These are phyloP conservation scores for Scortum barcoo DNA, from an alignment of 2,113 vertebrate genomes.

Conservation along the genomic window DNA sequence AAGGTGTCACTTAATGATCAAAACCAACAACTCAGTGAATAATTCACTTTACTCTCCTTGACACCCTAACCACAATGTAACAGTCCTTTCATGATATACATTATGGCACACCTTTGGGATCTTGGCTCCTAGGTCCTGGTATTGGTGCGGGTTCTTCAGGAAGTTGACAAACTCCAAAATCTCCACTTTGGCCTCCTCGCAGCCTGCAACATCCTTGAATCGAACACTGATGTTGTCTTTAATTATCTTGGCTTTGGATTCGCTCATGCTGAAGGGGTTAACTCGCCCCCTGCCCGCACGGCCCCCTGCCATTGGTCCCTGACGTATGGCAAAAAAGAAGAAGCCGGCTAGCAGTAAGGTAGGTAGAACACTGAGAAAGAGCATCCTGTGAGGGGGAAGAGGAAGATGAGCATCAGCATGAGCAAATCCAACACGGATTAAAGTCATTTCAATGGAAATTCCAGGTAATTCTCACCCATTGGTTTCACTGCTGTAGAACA, in stretches of 20 bases:
- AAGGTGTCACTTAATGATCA: background rate
- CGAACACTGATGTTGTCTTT: slow-evolving; percentile 91
- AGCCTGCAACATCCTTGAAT: slow-evolving; percentile 97
- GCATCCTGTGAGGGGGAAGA: slow-evolving; percentile 79
- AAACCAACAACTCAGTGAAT: background rate
- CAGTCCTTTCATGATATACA: background rate
- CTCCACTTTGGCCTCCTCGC: slow-evolving; percentile 96
- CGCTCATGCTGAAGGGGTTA: slow-evolving; percentile 92
- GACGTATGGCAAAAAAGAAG: slow-evolving; percentile 88
- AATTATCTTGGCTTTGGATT: slow-evolving; percentile 94
- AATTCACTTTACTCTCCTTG: background rate
- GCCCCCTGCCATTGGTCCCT: slow-evolving; percentile 87
- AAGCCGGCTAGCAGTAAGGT: slow-evolving; percentile 90
- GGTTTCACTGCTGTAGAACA: slow-evolving; percentile 91
- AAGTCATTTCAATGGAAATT: background rate
- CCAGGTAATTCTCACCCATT: slow-evolving; percentile 87
- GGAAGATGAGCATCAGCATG: background rate
- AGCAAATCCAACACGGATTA: background rate
- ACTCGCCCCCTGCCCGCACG: slow-evolving; percentile 88
- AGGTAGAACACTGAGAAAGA: slow-evolving; percentile 91
- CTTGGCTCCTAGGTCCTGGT: slow-evolving; percentile 95
- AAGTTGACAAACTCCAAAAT: slow-evolving; percentile 98
- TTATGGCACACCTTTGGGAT: slow-evolving; percentile 91
- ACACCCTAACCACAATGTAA: background rate
- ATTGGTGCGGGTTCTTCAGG: slow-evolving; percentile 94